A percentile compares a stretch with the other conserved stretches of the same genome.
phyloP scores from a whole-genome alignment of 1,140 invertebrate genomes.

The Cydia pomonella region DNA sequence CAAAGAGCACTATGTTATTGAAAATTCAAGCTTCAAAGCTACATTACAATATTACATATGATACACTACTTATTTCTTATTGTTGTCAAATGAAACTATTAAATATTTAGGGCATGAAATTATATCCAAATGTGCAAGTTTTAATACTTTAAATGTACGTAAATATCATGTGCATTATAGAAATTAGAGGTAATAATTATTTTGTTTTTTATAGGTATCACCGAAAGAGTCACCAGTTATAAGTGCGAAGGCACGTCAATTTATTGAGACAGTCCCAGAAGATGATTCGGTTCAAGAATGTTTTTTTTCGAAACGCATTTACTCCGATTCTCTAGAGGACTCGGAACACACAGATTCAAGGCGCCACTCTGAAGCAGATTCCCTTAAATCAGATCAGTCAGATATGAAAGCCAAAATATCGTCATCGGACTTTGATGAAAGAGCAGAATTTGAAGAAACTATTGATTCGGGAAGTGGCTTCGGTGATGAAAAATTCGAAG shows the following conservation, averaged over 20 bases:
- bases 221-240: slow-evolving; percentile 75
- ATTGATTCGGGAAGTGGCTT: slow-evolving; percentile 73
- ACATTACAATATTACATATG: too few species aligned
- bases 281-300: slow-evolving; percentile 80
- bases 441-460: slow-evolving; percentile 74
- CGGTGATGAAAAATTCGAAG: slow-evolving; percentile 77
- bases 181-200: not conserved
- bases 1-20: too few species aligned
- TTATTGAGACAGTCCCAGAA: slow-evolving; percentile 80
- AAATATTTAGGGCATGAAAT: too few species aligned
- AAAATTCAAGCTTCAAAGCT: too few species aligned
- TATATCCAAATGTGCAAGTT: too few species aligned
- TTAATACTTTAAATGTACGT: too few species aligned
- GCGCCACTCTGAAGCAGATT: slow-evolving; percentile 78
- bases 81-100: too few species aligned
- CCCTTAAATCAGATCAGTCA: slow-evolving; percentile 78
- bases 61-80: too few species aligned
- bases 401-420: slow-evolving; percentile 75
- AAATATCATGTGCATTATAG: too few species aligned
- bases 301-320: slow-evolving; percentile 80
- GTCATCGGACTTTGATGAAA: slow-evolving; percentile 76
- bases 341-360: slow-evolving; percentile 78
- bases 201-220: slow-evolving; percentile 48
- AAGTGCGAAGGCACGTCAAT: slow-evolving; percentile 78
- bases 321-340: slow-evolving; percentile 79